Conservation (phyloP, 2,888 invertebrate genomes). For the Agonopterix subpropinquella region DNA sequence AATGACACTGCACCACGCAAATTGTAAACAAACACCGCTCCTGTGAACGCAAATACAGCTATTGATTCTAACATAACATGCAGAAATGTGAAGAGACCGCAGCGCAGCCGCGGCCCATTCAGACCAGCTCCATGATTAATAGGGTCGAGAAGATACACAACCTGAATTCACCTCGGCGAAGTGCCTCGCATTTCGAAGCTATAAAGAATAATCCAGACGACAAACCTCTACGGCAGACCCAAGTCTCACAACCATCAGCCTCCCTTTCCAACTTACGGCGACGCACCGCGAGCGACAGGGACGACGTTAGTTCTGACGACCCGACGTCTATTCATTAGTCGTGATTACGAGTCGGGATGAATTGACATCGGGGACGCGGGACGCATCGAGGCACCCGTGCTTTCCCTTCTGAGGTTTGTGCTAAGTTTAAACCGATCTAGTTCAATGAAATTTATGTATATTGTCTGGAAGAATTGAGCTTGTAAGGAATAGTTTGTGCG, state of each 20-base stretch:
- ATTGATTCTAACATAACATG: neutral
- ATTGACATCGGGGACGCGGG: slow-evolving; percentile 69
- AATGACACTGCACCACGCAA: too few species aligned
- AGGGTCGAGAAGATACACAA: slow-evolving; percentile 61
- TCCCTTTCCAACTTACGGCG: slow-evolving; percentile 43
- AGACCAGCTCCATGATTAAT: slow-evolving; percentile 49
- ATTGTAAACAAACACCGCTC: too few species aligned
- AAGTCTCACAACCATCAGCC: slow-evolving; percentile 34
- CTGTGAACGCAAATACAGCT: too few species aligned
- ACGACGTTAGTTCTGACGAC: slow-evolving; percentile 42
- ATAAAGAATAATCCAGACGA: slow-evolving; percentile 68
- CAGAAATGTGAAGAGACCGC: slow-evolving; percentile 16
- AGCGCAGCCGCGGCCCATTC: slow-evolving; percentile 29
- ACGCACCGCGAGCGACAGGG: slow-evolving; percentile 39
- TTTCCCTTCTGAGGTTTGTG: slow-evolving; percentile 63
- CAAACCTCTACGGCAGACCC: slow-evolving; percentile 47
- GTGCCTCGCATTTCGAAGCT: slow-evolving; percentile 65
- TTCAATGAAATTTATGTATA: slow-evolving; percentile 4
- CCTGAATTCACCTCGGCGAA: slow-evolving; percentile 66
- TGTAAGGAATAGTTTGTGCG: neutral
- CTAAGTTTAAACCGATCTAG: slow-evolving; percentile 46
- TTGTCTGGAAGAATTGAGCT: neutral
- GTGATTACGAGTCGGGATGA: slow-evolving; percentile 65
- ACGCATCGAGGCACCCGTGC: slow-evolving; percentile 32
- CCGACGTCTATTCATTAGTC: slow-evolving; percentile 69